These are phyloP conservation scores for Eriocheir sinensis DNA, from an alignment of 1,140 invertebrate species.

Conservation along the genomic window DNA sequence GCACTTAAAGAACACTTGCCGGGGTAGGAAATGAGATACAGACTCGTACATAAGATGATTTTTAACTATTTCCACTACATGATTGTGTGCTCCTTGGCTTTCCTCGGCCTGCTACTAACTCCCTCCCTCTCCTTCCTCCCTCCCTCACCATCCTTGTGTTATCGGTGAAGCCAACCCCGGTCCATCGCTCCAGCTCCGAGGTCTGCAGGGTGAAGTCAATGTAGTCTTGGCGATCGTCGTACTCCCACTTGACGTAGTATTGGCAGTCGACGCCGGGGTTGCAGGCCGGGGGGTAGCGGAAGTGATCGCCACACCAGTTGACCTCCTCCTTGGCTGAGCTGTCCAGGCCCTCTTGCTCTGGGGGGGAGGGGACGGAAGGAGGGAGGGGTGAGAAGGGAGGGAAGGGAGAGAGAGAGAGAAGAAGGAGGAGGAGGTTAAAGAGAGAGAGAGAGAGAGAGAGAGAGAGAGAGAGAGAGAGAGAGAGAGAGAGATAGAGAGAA, in stretches of 20 bases:
- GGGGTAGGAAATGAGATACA: too few relatives aligned
- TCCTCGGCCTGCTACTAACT: too few relatives aligned
- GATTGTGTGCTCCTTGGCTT: too few relatives aligned
- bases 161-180: constrained; percentile 95
- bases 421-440: too few relatives aligned
- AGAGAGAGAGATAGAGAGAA: too few relatives aligned
- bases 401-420: background rate
- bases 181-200: constrained; percentile 92
- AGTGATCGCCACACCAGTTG: constrained; percentile 87
- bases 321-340: constrained; percentile 56
- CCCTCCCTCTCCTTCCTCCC: too few relatives aligned
- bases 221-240: constrained; percentile 88
- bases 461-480: too few relatives aligned
- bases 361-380: background rate
- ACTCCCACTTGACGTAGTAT: constrained; percentile 93
- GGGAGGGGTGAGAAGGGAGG: too few relatives aligned
- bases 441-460: too few relatives aligned
- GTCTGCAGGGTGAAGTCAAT: constrained; percentile 94
- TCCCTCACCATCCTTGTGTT: constrained; percentile 90
- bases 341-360: background rate
- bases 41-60: too few relatives aligned
- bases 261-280: constrained; percentile 87
- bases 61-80: too few relatives aligned
- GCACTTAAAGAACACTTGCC: too few relatives aligned
- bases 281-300: constrained; percentile 89